phyloP scores from a whole-genome alignment of 2,888 invertebrate genomes.

The Coremacera marginata region DNA sequence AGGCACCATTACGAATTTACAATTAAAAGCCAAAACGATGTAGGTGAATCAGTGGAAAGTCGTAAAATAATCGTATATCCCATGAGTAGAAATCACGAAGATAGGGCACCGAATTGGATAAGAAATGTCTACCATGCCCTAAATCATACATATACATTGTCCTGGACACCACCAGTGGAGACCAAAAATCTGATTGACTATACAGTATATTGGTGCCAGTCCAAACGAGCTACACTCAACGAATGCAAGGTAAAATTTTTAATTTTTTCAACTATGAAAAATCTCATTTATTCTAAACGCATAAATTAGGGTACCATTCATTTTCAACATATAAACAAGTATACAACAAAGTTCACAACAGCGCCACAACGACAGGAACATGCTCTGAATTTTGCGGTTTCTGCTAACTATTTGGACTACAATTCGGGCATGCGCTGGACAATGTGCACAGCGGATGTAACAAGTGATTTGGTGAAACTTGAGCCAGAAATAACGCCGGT shows the following conservation, averaged over 20 bases:
- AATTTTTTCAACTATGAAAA: not conserved
- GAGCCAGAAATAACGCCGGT: constrained; percentile 49
- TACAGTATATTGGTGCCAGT: constrained; percentile 83
- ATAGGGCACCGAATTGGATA: constrained; percentile 65
- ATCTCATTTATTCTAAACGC: not conserved
- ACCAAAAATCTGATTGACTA: constrained; percentile 73
- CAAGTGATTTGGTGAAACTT: constrained; percentile 52
- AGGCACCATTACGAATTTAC: constrained; percentile 51
- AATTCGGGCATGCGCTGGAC: constrained; percentile 90
- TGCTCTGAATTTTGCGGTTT: constrained; percentile 80
- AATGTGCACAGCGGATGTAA: constrained; percentile 71
- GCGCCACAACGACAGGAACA: constrained; percentile 73
- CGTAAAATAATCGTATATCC: constrained; percentile 45
- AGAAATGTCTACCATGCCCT: constrained; percentile 76
- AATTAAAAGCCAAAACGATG: constrained; percentile 52
- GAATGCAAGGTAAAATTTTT: constrained; percentile 70
- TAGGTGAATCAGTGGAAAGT: constrained; percentile 50
- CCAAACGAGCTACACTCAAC: constrained; percentile 71
- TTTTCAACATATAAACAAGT: constrained; percentile 71
- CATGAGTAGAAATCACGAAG: constrained; percentile 37
- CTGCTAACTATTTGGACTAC: constrained; percentile 76
- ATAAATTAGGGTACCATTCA: constrained; percentile 72
- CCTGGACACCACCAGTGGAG: constrained; percentile 75
- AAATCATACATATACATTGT: constrained; percentile 78
- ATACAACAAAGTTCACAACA: constrained; percentile 58